A percentile compares a stretch with the other conserved stretches of the same genome.
These are phyloP conservation scores for Coranthus polyacanthus DNA, from an alignment of 2,797 vertebrate genomes.

Conservation along the genomic window DNA sequence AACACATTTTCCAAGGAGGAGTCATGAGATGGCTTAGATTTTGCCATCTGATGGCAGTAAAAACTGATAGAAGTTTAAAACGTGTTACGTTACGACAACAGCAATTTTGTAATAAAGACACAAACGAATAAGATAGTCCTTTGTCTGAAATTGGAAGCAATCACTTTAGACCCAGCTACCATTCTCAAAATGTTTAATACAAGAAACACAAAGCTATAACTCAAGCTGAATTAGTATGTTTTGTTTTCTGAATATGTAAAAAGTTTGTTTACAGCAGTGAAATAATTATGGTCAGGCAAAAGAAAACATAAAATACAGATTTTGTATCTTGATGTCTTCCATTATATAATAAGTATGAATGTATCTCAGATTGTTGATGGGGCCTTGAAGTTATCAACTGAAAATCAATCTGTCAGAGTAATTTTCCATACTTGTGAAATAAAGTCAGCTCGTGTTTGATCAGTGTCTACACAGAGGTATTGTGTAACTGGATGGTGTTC, in stretches of 20 bases:
- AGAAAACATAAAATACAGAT: constrained; percentile 2
- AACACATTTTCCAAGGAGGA: constrained; percentile 26
- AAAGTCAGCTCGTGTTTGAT: constrained; percentile 30
- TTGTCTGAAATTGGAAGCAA: too few species aligned
- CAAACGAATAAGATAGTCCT: background rate
- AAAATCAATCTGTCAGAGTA: constrained; percentile 12
- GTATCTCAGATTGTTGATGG: constrained; percentile 20
- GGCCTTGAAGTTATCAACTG: constrained; percentile 3
- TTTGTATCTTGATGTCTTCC: constrained; percentile 36
- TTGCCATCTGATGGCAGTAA: constrained; percentile 19
- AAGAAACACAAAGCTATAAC: too few species aligned
- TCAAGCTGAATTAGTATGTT: background rate
- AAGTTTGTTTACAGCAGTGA: constrained; percentile 20
- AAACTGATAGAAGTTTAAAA: background rate
- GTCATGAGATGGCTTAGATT: background rate
- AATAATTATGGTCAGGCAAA: constrained; percentile 17
- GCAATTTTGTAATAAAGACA: too few species aligned
- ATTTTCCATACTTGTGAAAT: constrained; percentile 31
- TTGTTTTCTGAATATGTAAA: constrained; percentile 16
- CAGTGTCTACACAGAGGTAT: constrained; percentile 11
- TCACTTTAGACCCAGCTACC: too few species aligned
- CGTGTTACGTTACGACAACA: constrained; percentile 21
- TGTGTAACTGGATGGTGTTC: constrained; percentile 54
- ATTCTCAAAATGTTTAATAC: too few species aligned
- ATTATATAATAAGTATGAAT: constrained; percentile 53